Base-by-base conservation (phyloP, 2,888 invertebrate genomes). In the Ganaspis brasiliensis region DNA sequence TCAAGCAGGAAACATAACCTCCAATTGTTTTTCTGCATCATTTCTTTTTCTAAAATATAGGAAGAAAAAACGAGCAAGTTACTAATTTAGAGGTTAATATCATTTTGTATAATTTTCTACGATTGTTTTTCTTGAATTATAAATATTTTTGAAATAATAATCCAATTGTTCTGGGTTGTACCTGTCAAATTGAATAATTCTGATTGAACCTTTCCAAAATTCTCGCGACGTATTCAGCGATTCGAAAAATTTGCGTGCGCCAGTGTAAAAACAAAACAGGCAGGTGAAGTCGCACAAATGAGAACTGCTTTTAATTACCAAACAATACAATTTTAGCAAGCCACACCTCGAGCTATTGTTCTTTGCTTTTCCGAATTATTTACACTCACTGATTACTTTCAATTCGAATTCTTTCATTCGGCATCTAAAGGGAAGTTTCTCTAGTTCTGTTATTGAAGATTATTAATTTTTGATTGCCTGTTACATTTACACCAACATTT, bases 281-380 rank as follows among this genome's bases (percentile, higher is more conserved):
- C 90, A 91, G 90, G 90, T 91, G 90, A 84, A 85, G 85, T 79
- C 77, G 59, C 45, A 87, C 87, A 87, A 89, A 86, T 84, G 81
- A 78, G 81, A 81, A 87, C 83, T 85, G 88, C 88, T 88, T 91
- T 91, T 91, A 91, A 91, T 91, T 91, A 88, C 88, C 76, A 82
- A 79, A 91, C 90, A 91, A 91, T 88, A 83, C 75, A 80, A 72
- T 79, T 82, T 81, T 81, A 75, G 77, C 82, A 79, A 80, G 86
- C 87, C 89, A 90, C 91, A 90, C 89, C 90, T 89, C 86, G 82
- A 77, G 84, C 81, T 81, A 77, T 82, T 72, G 73, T 76, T 67
- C 73, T 74, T 57, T 78, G 79, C 71, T 78, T 77, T 74, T 40
- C 55, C 49, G 59, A 19, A 81, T 82, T 82, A 82, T 63, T 82